Conservation (phyloP, 2,113 vertebrate species). For the Gavia stellata region DNA sequence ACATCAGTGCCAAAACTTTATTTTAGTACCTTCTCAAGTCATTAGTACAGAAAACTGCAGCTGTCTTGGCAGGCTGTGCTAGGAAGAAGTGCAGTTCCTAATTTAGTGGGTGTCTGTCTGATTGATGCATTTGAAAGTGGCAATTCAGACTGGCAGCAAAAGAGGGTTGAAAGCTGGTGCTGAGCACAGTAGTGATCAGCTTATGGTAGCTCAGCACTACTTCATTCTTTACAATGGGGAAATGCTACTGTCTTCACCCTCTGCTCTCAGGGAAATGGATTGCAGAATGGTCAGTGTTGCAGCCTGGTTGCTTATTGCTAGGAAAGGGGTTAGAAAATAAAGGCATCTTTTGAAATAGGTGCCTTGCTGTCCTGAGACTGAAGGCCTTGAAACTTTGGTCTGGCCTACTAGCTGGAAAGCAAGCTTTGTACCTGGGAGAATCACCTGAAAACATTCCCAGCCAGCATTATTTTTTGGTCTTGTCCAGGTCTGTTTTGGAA, state of each 20-base stretch:
- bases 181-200: background rate
- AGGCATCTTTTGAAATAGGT: background rate
- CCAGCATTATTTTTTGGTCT: background rate
- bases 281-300: background rate
- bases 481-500: background rate
- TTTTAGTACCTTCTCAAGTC: slow-evolving; percentile 6
- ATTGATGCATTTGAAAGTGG: background rate
- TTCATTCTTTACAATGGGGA: background rate
- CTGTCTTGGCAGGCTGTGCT: slow-evolving; percentile 15
- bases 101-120: background rate
- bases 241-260: background rate
- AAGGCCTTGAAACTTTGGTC: background rate
- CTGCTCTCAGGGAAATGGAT: background rate
- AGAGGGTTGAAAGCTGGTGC: background rate
- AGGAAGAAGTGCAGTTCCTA: background rate
- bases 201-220: background rate
- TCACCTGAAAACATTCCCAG: background rate
- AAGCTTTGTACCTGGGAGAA: background rate
- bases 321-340: background rate
- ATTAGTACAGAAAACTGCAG: background rate
- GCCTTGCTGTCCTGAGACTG: background rate
- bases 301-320: background rate
- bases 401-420: background rate
- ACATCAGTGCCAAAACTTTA: background rate
- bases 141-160: background rate